Conservation (phyloP, 2,113 vertebrate genomes). For the Notarius quadriscutis region DNA sequence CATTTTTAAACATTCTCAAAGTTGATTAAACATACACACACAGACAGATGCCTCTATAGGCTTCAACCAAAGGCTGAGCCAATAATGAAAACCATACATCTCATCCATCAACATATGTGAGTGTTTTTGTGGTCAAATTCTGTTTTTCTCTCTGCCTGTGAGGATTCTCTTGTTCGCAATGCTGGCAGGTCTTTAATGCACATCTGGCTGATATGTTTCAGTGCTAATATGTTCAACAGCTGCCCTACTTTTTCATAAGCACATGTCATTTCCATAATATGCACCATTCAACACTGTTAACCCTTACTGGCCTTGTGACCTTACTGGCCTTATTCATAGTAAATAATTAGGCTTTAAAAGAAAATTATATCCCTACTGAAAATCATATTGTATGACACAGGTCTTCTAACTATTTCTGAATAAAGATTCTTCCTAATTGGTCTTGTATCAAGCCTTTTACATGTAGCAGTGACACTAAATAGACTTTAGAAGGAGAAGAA, state of each 20-base stretch:
- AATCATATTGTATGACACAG: too few relatives aligned
- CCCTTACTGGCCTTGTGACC: background rate
- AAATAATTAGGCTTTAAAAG: too few relatives aligned
- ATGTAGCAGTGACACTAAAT: background rate
- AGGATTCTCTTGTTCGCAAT: background rate
- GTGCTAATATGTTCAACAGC: background rate
- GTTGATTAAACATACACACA: too few relatives aligned
- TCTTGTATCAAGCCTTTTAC: background rate
- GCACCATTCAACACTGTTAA: background rate
- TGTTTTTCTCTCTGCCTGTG: background rate
- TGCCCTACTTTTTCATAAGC: slow-evolving; percentile 19
- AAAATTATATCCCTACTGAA: too few relatives aligned
- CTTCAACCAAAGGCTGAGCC: too few relatives aligned
- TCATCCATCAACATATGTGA: background rate
- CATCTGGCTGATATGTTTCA: slow-evolving; percentile 12
- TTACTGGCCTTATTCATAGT: too few relatives aligned
- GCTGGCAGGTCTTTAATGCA: slow-evolving; percentile 2
- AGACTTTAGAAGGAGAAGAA: background rate
- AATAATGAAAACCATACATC: background rate
- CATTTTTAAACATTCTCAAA: too few relatives aligned
- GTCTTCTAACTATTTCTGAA: too few relatives aligned
- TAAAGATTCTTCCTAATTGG: too few relatives aligned
- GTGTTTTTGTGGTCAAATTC: background rate
- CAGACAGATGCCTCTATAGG: too few relatives aligned
- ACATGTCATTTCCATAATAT: background rate